Evolutionary conservation across 2,113 vertebrate genomes (phyloP).

Genomic region (Brienomyrus longianalis): DNA sequence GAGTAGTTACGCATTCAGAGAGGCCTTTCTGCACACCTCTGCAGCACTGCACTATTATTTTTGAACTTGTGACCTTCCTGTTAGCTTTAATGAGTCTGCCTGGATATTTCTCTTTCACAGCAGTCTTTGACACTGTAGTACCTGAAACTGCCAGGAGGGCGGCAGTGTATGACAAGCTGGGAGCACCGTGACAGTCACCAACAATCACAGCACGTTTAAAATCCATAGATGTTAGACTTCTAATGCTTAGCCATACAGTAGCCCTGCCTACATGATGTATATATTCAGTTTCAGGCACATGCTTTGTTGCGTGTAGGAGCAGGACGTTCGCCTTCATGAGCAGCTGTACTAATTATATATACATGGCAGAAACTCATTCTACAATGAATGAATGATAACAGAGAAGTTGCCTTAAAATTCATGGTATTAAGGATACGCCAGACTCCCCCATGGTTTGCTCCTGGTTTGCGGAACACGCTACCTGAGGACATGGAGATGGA

Average conservation of each 20-base stretch:
- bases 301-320: not conserved
- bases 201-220: not conserved
- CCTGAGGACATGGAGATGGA: slow-evolving; percentile 83
- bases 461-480: slow-evolving; percentile 36
- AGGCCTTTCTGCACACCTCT: not conserved
- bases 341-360: not conserved
- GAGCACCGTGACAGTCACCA: not conserved
- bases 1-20: not conserved
- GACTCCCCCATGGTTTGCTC: not conserved
- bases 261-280: not conserved
- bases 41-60: not conserved
- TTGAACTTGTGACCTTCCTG: not conserved
- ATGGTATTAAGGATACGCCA: not conserved
- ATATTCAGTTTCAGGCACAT: not conserved
- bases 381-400: not conserved
- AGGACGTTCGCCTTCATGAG: not conserved
- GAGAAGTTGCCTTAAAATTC: not conserved
- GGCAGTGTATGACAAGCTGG: not conserved
- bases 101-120: not conserved
- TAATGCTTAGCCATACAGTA: not conserved
- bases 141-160: not conserved
- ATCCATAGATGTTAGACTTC: not conserved
- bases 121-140: not conserved
- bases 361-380: not conserved
- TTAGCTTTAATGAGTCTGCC: not conserved